Base-by-base conservation (phyloP, 2,888 invertebrate species). In the Lithosia quadra region DNA sequence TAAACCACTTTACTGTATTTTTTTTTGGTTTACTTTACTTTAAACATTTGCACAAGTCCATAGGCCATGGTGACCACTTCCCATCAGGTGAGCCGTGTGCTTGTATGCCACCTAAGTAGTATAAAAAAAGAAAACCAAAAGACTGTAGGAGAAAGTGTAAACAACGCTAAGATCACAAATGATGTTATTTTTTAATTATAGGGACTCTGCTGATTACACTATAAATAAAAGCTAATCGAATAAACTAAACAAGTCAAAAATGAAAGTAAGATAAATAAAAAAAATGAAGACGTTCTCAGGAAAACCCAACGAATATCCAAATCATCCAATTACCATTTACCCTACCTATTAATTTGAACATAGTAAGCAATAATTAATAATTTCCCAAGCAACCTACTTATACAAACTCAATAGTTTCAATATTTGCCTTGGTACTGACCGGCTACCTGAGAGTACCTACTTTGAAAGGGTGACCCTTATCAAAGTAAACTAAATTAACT, bases 401-500 rank as follows among this genome's bases (percentile, higher is more conserved):
- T 73, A 75, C 81, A 81, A 84, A 79, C 83, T 80, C 84, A 73
- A 87, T 84, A 88, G 87, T 87, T 88, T 85, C 90, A 91, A 91
- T 91, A 91, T 91, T 92, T 91, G 91, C 85, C 83, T 84, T 79
- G 84, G 63, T 64, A 77, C 86, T 89, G 90, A 91, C 91, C 91
- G 88, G 81, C 86, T 88, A 90, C 91, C 93, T 93, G 93, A 89
- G 89, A 88, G 84, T 75, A 84, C 78, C 84, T 83, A 86, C 87
- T 88, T 88, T 7, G 84, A 86, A n/a, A 88, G 87, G 91, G 90
- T 73, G 88, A 94, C 94, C 94, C 94, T 94, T 91, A 92, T 94
- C 94, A 94, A 91, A 88, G 88, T 86, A 92, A 93, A 93, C 91
- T 92, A 92, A 94, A 94, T 94, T 94, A 94, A 93, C 93, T 92